These are phyloP conservation scores for Cheilinus undulatus DNA, from an alignment of 2,113 vertebrate species.

Conservation along the genomic window DNA sequence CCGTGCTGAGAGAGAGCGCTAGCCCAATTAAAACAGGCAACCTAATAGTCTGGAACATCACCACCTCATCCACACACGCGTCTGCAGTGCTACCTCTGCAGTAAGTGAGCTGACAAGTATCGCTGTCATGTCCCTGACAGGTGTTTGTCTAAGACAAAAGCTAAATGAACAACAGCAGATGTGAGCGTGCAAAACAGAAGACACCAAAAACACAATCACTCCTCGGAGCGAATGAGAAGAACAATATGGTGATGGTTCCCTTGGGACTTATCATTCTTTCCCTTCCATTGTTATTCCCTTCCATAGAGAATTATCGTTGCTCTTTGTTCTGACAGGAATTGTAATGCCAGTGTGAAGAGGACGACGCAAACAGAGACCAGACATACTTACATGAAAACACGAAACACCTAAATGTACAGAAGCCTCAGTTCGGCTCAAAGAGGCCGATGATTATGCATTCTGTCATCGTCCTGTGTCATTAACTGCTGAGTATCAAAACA, in stretches of 20 bases:
- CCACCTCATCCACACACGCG: slow-evolving; percentile 23
- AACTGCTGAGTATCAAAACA: slow-evolving; percentile 29
- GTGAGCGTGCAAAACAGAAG: slow-evolving; percentile 36
- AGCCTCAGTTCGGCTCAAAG: slow-evolving; percentile 17
- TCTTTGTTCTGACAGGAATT: slow-evolving; percentile 52
- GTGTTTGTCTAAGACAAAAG: slow-evolving; percentile 69
- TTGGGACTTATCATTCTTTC: slow-evolving; percentile 51
- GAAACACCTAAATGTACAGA: slow-evolving; percentile 30
- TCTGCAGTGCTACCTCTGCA: slow-evolving; percentile 27
- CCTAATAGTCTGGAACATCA: slow-evolving; percentile 63
- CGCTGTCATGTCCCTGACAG: slow-evolving; percentile 62
- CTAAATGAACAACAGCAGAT: slow-evolving; percentile 46
- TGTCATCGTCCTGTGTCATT: slow-evolving; percentile 50
- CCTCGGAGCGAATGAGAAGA: slow-evolving; percentile 25
- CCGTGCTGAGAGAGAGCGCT: slow-evolving; percentile 41
- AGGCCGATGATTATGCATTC: slow-evolving; percentile 31
- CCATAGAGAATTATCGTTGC: slow-evolving; percentile 44
- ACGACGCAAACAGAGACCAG: slow-evolving; percentile 11
- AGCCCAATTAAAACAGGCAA: slow-evolving; percentile 69
- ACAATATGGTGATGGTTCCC: slow-evolving; percentile 53
- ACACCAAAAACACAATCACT: slow-evolving; percentile 40
- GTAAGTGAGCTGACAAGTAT: slow-evolving; percentile 60
- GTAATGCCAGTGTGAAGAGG: slow-evolving; percentile 48
- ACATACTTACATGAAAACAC: background rate
- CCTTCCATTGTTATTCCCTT: slow-evolving; percentile 56